These are phyloP conservation scores for Dicroscelio sp. DNA, from an alignment of 2,888 invertebrate species.

Conservation along the genomic window DNA sequence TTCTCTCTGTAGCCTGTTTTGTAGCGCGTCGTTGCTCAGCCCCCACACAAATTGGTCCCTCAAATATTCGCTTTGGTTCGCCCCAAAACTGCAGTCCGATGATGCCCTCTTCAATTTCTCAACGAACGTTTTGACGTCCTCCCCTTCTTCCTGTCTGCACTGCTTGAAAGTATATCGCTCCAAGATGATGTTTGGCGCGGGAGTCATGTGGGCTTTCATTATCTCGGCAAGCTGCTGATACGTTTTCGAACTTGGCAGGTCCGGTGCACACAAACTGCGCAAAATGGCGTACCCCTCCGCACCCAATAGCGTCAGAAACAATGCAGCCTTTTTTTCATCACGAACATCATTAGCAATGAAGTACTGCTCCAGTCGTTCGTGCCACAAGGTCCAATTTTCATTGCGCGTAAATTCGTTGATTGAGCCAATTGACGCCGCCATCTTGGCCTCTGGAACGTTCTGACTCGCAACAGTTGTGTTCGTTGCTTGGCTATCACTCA, in stretches of 20 bases:
- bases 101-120: slow-evolving; percentile 86
- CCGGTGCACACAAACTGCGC: slow-evolving; percentile 75
- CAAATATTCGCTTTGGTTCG: slow-evolving; percentile 16
- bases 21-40: not conserved
- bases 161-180: slow-evolving; percentile 77
- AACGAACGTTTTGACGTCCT: slow-evolving; percentile 79
- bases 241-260: slow-evolving; percentile 64
- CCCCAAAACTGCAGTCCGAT: slow-evolving; percentile 72
- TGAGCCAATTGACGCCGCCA: slow-evolving; percentile 10
- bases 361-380: slow-evolving; percentile 74
- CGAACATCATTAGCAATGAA: slow-evolving; percentile 74
- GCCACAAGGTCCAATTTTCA: slow-evolving; percentile 76
- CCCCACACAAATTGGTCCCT: slow-evolving; percentile 51
- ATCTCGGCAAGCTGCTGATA: slow-evolving; percentile 70
- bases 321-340: slow-evolving; percentile 59
- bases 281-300: slow-evolving; percentile 66
- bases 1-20: slow-evolving; percentile 11
- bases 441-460: not conserved
- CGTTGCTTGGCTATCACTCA: too few relatives aligned
- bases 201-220: slow-evolving; percentile 58
- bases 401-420: slow-evolving; percentile 25
- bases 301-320: slow-evolving; percentile 72
- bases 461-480: too few relatives aligned
- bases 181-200: slow-evolving; percentile 54
- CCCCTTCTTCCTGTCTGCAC: slow-evolving; percentile 82